A percentile compares a stretch with the other conserved stretches of the same genome.
phyloP scores from a whole-genome alignment of 2,797 vertebrate genomes.

The Coccyzus lansbergi region DNA sequence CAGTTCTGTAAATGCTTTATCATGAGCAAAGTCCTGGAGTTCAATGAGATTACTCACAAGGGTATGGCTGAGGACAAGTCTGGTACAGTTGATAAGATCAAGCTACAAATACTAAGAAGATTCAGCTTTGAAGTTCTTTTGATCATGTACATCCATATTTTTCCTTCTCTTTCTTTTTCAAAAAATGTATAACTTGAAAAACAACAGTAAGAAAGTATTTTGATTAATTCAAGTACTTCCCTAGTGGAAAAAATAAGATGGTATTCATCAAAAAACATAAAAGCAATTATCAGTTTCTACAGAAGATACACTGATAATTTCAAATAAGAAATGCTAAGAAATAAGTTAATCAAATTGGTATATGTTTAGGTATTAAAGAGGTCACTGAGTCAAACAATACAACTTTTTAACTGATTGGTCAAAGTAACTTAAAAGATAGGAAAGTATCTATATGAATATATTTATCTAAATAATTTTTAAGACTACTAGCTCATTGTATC shows the following conservation, averaged over 20 bases:
- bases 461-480: background rate
- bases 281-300: background rate
- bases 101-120: background rate
- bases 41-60: conserved; percentile 50
- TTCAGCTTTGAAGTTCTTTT: conserved; percentile 34
- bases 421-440: background rate
- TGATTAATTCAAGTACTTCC: background rate
- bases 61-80: conserved; percentile 5
- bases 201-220: background rate
- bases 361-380: background rate
- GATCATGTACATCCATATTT: background rate
- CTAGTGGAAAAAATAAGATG: background rate
- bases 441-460: background rate
- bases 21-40: conserved; percentile 17
- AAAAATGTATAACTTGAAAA: background rate
- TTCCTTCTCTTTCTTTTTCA: background rate
- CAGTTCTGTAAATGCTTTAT: conserved; percentile 38
- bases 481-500: background rate
- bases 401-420: background rate
- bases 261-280: background rate
- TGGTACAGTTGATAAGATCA: conserved; percentile 18
- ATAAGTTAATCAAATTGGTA: background rate
- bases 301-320: background rate
- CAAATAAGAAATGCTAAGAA: background rate
- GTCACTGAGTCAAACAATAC: background rate